Percentiles rank a stretch among this genome's conserved stretches.
Evolutionary conservation across 2,797 vertebrate genomes (phyloP).

Genomic region (Kryptopterus vitreolus): DNA sequence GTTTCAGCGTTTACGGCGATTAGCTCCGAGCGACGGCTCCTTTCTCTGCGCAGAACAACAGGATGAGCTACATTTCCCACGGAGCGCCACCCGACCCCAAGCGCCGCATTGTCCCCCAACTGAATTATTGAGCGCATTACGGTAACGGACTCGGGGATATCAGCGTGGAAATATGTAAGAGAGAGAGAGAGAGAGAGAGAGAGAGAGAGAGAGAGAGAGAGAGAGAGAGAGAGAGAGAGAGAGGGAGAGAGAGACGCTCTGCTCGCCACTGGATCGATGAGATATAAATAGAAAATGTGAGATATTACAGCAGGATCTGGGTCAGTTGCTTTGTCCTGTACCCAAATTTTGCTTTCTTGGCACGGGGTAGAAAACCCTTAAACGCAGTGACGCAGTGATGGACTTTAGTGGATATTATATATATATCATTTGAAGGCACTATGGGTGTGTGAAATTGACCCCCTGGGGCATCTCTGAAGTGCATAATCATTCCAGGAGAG

Average conservation of each 20-base stretch:
- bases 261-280: not conserved
- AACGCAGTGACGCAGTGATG: too few relatives aligned
- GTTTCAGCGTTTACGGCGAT: conserved; percentile 1
- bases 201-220: too few relatives aligned
- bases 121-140: conserved; percentile 49
- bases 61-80: conserved; percentile 31
- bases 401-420: too few relatives aligned
- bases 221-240: too few relatives aligned
- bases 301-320: not conserved
- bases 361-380: too few relatives aligned
- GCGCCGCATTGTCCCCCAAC: conserved; percentile 43
- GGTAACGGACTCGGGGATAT: not conserved
- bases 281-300: not conserved
- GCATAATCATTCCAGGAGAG: too few relatives aligned
- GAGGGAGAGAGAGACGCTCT: not conserved
- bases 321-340: not conserved
- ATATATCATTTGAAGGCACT: too few relatives aligned
- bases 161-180: not conserved
- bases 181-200: too few relatives aligned
- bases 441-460: too few relatives aligned
- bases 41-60: conserved; percentile 20
- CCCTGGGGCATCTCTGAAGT: too few relatives aligned
- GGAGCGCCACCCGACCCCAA: conserved; percentile 38
- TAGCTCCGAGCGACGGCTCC: conserved; percentile 3
- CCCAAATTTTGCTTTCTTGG: not conserved